Evolutionary conservation across 2,888 invertebrate species (phyloP).

Genomic region (Eremobia ochroleuca): DNA sequence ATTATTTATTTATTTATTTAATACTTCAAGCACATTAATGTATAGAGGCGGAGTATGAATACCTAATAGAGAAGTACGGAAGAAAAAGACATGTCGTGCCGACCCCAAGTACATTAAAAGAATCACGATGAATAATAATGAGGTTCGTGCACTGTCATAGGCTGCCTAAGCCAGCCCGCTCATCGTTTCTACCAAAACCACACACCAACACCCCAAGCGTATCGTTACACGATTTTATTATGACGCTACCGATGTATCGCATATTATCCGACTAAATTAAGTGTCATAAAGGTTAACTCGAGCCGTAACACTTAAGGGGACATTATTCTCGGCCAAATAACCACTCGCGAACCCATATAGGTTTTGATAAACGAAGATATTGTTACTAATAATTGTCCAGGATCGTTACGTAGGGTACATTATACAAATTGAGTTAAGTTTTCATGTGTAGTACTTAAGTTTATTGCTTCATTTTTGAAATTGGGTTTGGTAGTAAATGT

Average conservation of each 20-base stretch:
- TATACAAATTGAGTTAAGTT: slow-evolving; percentile 56
- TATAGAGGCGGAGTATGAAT: no score
- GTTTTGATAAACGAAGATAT: slow-evolving; percentile 65
- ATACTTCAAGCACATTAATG: no score
- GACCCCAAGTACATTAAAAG: no score
- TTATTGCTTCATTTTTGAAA: slow-evolving; percentile 64
- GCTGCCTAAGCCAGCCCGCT: slow-evolving; percentile 9
- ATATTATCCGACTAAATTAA: slow-evolving; percentile 86
- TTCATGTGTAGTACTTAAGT: slow-evolving; percentile 49
- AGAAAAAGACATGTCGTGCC: not conserved
- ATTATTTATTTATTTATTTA: no score
- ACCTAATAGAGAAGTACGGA: not conserved
- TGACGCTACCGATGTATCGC: slow-evolving; percentile 82
- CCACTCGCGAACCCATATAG: slow-evolving; percentile 67
- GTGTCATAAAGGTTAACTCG: slow-evolving; percentile 88
- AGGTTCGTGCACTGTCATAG: not conserved
- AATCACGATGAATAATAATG: not conserved
- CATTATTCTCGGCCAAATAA: slow-evolving; percentile 80
- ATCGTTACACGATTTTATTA: slow-evolving; percentile 83
- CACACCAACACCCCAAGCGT: slow-evolving; percentile 77
- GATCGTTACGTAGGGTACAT: slow-evolving; percentile 36
- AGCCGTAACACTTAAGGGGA: slow-evolving; percentile 82
- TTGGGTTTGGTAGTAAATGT: slow-evolving; percentile 44
- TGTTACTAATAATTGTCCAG: slow-evolving; percentile 65
- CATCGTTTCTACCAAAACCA: slow-evolving; percentile 33